phyloP scores from a whole-genome alignment of 2,797 vertebrate genomes.

The Anniella stebbinsi region DNA sequence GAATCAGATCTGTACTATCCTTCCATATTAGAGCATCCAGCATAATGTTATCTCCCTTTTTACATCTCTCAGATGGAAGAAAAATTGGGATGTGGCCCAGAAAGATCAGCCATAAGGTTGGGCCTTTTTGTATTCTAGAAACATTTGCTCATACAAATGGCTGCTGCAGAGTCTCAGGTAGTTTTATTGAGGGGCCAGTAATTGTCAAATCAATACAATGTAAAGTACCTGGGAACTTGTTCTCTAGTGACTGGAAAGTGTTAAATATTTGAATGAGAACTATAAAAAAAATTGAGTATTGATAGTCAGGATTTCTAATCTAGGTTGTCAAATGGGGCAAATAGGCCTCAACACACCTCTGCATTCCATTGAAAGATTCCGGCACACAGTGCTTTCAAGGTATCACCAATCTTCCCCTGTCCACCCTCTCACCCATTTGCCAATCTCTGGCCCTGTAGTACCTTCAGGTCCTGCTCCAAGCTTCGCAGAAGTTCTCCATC shows the following conservation, averaged over 20 bases:
- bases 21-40: neutral
- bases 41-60: neutral
- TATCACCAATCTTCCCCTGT: rapidly evolving
- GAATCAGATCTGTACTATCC: neutral
- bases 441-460: constrained; percentile 38
- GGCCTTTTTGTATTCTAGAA: neutral
- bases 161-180: neutral
- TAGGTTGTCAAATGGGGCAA: neutral
- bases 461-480: constrained; percentile 98
- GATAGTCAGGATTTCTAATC: no score
- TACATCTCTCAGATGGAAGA: neutral
- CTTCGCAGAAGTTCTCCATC: constrained; percentile 94
- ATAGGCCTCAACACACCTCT: neutral
- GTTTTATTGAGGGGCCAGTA: neutral
- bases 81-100: neutral
- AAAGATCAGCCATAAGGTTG: neutral
- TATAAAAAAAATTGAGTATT: neutral
- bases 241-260: neutral
- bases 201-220: neutral
- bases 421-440: neutral
- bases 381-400: rapidly evolving
- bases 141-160: neutral
- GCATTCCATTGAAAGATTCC: neutral
- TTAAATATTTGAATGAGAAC: neutral
- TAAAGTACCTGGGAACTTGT: rapidly evolving